A percentile compares a stretch with the other conserved stretches of the same genome.
Evolutionary conservation across 2,113 vertebrate genomes (phyloP).

Genomic region (Petroica traversi): DNA sequence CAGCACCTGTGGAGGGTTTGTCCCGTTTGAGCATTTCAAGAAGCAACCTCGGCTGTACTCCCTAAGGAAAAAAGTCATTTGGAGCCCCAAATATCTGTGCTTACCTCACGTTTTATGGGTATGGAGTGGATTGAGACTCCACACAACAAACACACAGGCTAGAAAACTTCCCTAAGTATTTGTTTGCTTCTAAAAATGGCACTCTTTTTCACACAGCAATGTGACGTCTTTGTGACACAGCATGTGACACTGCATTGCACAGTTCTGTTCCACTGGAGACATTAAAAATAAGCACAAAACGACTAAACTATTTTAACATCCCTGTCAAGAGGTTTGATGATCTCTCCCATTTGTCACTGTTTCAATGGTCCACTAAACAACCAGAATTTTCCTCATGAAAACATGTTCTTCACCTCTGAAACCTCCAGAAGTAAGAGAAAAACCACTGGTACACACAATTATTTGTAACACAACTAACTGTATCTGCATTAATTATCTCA

Average conservation of each 20-base stretch:
- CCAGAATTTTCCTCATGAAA: background rate
- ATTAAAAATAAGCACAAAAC: background rate
- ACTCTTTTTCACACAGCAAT: background rate
- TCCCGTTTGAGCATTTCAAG: accelerated
- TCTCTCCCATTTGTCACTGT: background rate
- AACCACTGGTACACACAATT: background rate
- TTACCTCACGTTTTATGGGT: accelerated
- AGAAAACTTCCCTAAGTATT: background rate
- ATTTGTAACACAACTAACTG: background rate
- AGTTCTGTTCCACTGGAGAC: background rate
- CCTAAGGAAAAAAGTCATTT: accelerated
- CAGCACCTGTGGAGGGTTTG: accelerated
- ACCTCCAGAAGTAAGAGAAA: background rate
- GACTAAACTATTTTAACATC: background rate
- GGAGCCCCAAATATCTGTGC: accelerated
- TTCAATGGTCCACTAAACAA: background rate
- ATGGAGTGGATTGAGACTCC: background rate
- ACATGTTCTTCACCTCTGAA: background rate
- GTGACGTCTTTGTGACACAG: background rate
- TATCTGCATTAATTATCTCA: background rate
- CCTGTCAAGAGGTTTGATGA: background rate
- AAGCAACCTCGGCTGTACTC: accelerated
- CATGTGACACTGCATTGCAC: background rate
- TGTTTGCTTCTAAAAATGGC: background rate
- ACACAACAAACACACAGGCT: background rate